Percentiles rank a stretch among this genome's conserved stretches.
These are phyloP conservation scores for Andinoacara biseriatus DNA, from an alignment of 2,113 vertebrate species.

Conservation along the genomic window DNA sequence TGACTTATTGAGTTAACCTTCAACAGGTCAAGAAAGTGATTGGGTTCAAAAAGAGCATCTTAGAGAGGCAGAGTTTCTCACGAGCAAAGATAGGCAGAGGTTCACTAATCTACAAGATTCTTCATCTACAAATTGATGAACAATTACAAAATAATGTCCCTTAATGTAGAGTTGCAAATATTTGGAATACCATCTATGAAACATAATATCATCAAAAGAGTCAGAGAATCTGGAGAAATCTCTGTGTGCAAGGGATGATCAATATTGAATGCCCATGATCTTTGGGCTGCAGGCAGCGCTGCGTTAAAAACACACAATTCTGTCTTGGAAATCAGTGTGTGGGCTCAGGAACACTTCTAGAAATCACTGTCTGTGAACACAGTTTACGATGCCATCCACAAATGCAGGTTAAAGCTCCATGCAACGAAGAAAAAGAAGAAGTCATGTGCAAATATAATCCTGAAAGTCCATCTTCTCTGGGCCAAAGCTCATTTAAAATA, in stretches of 20 bases:
- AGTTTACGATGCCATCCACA: too few relatives aligned
- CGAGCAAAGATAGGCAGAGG: neutral
- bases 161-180: neutral
- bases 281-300: neutral
- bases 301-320: neutral
- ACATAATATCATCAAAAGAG: too few relatives aligned
- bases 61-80: neutral
- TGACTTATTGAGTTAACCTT: neutral
- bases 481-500: neutral
- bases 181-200: too few relatives aligned
- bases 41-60: neutral
- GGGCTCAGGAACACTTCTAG: too few relatives aligned
- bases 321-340: too few relatives aligned
- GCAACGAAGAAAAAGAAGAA: neutral
- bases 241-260: neutral
- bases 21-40: neutral
- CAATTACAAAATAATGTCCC: neutral
- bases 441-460: neutral
- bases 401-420: neutral
- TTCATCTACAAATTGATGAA: neutral
- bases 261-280: neutral
- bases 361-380: too few relatives aligned
- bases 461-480: neutral
- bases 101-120: neutral
- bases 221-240: neutral